These are phyloP conservation scores for Hippopotamus amphibius DNA, from an alignment of 2,113 vertebrate genomes.

Conservation along the genomic window DNA sequence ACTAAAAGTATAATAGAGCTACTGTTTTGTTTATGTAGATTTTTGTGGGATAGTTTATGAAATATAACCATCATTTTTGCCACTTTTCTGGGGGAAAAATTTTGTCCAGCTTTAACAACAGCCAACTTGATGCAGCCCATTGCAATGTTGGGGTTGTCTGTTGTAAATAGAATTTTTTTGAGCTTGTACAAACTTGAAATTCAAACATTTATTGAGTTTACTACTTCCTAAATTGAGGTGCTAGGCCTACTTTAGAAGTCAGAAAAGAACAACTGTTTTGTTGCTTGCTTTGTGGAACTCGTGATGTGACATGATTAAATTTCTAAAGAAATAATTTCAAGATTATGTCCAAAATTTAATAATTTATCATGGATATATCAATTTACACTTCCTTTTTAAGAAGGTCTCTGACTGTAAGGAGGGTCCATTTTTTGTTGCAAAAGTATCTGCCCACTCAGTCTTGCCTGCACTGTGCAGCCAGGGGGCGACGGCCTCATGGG, in stretches of 20 bases:
- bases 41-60: background rate
- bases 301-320: background rate
- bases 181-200: background rate
- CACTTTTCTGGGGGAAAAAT: background rate
- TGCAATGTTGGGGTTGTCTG: background rate
- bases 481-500: rapidly evolving
- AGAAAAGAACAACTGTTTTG: background rate
- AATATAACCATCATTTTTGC: background rate
- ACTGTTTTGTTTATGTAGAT: background rate
- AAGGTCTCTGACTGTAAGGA: background rate
- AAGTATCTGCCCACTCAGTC: background rate
- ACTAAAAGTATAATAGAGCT: background rate
- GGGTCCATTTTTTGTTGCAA: background rate
- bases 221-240: background rate
- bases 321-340: background rate
- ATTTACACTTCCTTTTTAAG: background rate
- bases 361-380: background rate
- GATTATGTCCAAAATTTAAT: background rate
- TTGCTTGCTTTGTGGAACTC: background rate
- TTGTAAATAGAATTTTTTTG: background rate
- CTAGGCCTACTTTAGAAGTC: background rate
- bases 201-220: background rate
- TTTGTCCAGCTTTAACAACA: background rate
- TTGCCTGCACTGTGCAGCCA: background rate
- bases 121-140: background rate